Evolutionary conservation across 2,888 invertebrate genomes (phyloP).

Genomic region (Margaritifera margaritifera): DNA sequence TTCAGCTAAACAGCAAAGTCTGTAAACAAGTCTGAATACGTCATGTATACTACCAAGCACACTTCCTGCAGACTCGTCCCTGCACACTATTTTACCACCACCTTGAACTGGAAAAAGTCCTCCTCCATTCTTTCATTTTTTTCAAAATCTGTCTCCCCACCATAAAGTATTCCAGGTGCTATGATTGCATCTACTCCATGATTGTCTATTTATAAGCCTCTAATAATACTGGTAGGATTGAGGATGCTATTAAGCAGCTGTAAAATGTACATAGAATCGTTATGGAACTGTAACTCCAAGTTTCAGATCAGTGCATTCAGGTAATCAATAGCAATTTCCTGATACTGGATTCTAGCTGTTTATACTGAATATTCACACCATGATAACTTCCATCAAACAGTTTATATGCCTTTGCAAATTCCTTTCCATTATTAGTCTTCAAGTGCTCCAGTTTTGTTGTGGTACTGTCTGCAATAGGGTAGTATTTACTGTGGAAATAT

Average conservation of each 20-base stretch:
- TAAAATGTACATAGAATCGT: conserved; percentile 2
- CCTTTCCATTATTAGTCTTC: no score
- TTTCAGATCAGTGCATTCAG: no score
- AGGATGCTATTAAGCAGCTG: conserved; percentile 3
- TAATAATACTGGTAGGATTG: conserved; percentile 1
- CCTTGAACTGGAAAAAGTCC: conserved; percentile 5
- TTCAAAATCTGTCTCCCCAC: neutral
- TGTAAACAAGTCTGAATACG: no score
- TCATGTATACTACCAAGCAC: no score
- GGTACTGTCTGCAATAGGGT: conserved; percentile 1
- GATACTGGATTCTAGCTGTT: conserved; percentile 13
- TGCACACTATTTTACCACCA: conserved; percentile 2
- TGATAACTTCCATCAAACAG: neutral
- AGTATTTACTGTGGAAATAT: conserved; percentile 1
- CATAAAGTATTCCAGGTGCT: neutral
- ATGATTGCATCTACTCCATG: neutral
- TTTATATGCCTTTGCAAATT: no score
- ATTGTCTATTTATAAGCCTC: neutral
- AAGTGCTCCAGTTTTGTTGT: conserved; percentile 1
- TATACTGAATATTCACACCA: conserved; percentile 5
- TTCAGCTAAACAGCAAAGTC: no score
- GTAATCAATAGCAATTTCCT: conserved; percentile 6
- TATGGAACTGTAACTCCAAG: conserved; percentile 2
- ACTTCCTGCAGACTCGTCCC: no score
- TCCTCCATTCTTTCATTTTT: neutral